Conservation (phyloP, 1,140 invertebrate genomes). For the Mactra quadrangularis region DNA sequence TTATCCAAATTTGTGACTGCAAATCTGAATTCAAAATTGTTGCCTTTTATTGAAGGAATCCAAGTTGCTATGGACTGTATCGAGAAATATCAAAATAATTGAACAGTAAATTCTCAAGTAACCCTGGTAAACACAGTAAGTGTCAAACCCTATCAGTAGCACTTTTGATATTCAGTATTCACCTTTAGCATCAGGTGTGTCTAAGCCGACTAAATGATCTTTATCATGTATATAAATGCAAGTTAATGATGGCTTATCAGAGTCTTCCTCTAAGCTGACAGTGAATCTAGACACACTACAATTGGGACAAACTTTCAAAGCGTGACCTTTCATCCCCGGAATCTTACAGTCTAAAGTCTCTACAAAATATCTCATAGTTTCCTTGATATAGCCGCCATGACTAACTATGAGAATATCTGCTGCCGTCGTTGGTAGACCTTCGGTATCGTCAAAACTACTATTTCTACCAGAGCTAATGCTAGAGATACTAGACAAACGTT, state of each 20-base stretch:
- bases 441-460: slow-evolving; percentile 82
- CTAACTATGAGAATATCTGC: slow-evolving; percentile 82
- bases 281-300: slow-evolving; percentile 80
- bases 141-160: no score
- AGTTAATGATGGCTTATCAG: slow-evolving; percentile 67
- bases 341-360: slow-evolving; percentile 82
- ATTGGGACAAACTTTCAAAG: slow-evolving; percentile 81
- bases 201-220: slow-evolving; percentile 74
- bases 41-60: no score
- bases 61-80: no score
- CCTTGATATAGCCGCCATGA: slow-evolving; percentile 82
- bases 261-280: slow-evolving; percentile 70
- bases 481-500: slow-evolving; percentile 75
- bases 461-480: slow-evolving; percentile 79
- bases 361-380: slow-evolving; percentile 81
- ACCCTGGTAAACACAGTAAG: no score
- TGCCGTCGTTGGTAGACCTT: slow-evolving; percentile 71
- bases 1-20: no score
- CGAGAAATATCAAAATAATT: no score
- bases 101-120: no score
- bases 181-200: slow-evolving; percentile 55
- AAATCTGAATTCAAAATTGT: no score
- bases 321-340: slow-evolving; percentile 79
- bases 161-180: slow-evolving; percentile 32
- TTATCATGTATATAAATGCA: slow-evolving; percentile 79